Evolutionary conservation across 2,888 invertebrate species (phyloP), one percentile per base, ranked within the genome.

Genomic region (Lepidonotus clava): DNA sequence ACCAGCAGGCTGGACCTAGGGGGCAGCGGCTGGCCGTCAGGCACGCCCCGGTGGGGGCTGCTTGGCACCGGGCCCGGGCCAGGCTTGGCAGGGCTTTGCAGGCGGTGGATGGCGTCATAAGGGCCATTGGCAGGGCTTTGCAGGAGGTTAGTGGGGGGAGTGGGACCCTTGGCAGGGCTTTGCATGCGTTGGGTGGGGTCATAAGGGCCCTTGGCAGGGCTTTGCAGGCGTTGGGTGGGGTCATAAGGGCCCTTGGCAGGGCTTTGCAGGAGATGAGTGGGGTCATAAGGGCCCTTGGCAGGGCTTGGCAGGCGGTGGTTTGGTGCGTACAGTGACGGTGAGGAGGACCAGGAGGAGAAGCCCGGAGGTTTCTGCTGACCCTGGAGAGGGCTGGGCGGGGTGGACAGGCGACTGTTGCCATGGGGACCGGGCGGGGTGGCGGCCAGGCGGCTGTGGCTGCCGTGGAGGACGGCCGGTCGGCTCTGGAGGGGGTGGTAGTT

Each of bases 381-480:
- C 76, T 76, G 76, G 76, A n/a, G 76, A 34, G 24, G 46, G 32
- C 46, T 46, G 14, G 80, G 80, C 24, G 80, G 80, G 24, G 80
- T 80, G 46, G 80, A 80, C 46, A 80, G 51, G 46, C 28, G 80
- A 11, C 36, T 71, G 71, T 71, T 36, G 38, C 71, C 67, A 5
- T 34, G 11, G 1, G 38, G 36, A 38, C 38, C 36, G 38, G 71
- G 34, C 5, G 71, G 71, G 36, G 71, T 36, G 71, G n/a, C n/a
- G n/a, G 71, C 21, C 71, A 71, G 38, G 1, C 71, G 34, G 36
- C 38, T 24, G 21, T 18, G 14, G n/a, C 56, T 56, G n/a, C 56
- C 56, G 24, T 71, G 21, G 21, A 18, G 38, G 71, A 38, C n/a
- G 61, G 24, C 24, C 11, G 1, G 61, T 4, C 11, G 61, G 61